A percentile compares a stretch with the other conserved stretches of the same genome.
phyloP scores from a whole-genome alignment of 2,888 invertebrate species.

The Limnephilus rhombicus region DNA sequence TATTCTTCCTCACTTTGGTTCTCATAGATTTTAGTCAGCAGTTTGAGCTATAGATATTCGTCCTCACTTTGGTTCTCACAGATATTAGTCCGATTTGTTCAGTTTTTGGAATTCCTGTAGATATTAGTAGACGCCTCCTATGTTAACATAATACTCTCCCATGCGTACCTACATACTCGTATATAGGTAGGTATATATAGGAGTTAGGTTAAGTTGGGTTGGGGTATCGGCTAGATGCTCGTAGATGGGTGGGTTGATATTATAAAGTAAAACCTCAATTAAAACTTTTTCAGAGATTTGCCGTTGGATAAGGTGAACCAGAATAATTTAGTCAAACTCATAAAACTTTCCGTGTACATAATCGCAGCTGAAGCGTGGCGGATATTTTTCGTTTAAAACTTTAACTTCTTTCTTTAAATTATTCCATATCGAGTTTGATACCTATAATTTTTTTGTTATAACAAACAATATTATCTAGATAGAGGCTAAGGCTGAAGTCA shows the following conservation, averaged over 20 bases:
- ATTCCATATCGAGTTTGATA: background rate
- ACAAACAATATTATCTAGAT: background rate
- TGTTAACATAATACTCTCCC: background rate
- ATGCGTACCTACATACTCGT: too few relatives aligned
- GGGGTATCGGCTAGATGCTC: background rate
- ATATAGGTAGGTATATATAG: background rate
- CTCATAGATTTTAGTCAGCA: too few relatives aligned
- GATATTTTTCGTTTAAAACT: conserved; percentile 32
- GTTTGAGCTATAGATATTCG: too few relatives aligned
- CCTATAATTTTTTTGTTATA: background rate
- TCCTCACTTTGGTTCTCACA: too few relatives aligned
- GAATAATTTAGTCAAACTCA: conserved; percentile 37
- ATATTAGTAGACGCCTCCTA: too few relatives aligned
- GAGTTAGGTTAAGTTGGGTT: background rate
- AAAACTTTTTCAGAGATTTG: conserved; percentile 40
- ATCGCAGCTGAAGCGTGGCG: conserved; percentile 3
- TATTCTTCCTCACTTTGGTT: too few relatives aligned
- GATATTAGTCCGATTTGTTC: too few relatives aligned
- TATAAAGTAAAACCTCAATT: background rate
- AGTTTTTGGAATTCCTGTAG: too few relatives aligned
- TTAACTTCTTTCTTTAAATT: conserved; percentile 13
- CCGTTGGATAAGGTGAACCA: conserved; percentile 26
- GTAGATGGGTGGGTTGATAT: background rate
- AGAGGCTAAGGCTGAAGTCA: too few relatives aligned
- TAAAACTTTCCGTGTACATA: conserved; percentile 26